Conservation (phyloP, 2,113 vertebrate species). For the Calcarius ornatus region DNA sequence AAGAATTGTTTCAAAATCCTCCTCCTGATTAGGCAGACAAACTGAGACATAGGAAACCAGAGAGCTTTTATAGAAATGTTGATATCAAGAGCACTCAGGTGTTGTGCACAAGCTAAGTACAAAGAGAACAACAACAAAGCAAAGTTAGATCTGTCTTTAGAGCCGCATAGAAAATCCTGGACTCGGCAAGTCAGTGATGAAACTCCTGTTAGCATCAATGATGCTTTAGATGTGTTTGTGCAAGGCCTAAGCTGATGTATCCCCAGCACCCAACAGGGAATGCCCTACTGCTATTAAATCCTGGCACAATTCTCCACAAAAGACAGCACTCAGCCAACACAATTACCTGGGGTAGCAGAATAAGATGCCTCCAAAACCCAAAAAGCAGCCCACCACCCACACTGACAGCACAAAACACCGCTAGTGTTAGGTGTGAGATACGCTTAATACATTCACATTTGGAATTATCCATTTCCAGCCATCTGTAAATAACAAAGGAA, state of each 20-base stretch:
- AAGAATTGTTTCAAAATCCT: slow-evolving; percentile 13
- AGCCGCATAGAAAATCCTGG: neutral
- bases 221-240: neutral
- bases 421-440: neutral
- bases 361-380: neutral
- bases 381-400: neutral
- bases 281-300: neutral
- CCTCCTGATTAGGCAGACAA: neutral
- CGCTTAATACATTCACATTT: neutral
- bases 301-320: neutral
- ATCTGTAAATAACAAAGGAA: neutral
- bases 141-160: neutral
- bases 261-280: neutral
- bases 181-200: neutral
- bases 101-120: neutral
- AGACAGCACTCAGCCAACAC: neutral
- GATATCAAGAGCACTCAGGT: neutral
- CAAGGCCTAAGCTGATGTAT: neutral
- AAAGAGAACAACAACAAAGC: neutral
- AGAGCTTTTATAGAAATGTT: neutral
- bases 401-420: neutral
- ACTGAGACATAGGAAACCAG: neutral
- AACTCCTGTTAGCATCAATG: neutral
- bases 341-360: neutral
- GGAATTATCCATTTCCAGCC: neutral